Evolutionary conservation across 2,888 invertebrate genomes (phyloP).

Genomic region (Stenodera caucasica): DNA sequence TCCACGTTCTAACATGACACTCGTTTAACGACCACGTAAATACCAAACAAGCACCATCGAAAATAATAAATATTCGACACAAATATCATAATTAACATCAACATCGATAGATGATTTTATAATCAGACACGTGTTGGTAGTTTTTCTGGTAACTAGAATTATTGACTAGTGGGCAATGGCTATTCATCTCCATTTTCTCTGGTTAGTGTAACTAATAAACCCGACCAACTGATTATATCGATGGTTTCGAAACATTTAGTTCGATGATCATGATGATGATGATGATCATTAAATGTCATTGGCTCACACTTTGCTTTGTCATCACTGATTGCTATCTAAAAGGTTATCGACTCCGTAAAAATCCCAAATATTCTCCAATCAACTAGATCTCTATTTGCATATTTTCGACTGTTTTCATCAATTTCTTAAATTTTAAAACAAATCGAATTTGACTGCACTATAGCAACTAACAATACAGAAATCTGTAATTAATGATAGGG

Average conservation of each 20-base stretch:
- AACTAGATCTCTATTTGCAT: too few relatives aligned
- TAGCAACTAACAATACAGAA: background rate
- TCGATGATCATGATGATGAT: background rate
- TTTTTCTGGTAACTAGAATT: background rate
- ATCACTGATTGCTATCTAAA: background rate
- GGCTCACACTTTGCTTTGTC: background rate
- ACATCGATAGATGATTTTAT: too few relatives aligned
- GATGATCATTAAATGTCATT: background rate
- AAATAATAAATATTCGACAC: conserved; percentile 8
- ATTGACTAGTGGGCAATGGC: background rate
- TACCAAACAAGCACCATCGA: conserved; percentile 24
- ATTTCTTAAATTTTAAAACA: background rate
- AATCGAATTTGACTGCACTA: background rate
- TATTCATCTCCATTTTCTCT: background rate
- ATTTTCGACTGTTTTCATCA: too few relatives aligned
- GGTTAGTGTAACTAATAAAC: background rate
- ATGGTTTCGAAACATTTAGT: background rate
- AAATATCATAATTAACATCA: background rate
- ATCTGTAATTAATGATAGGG: conserved; percentile 1
- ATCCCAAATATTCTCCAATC: background rate
- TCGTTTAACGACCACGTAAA: conserved; percentile 29
- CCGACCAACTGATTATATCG: background rate
- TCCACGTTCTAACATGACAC: conserved; percentile 27
- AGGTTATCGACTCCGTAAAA: background rate
- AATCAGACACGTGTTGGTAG: background rate